Base-by-base conservation (phyloP, 2,888 invertebrate species). In the Stenodema calcarata region DNA sequence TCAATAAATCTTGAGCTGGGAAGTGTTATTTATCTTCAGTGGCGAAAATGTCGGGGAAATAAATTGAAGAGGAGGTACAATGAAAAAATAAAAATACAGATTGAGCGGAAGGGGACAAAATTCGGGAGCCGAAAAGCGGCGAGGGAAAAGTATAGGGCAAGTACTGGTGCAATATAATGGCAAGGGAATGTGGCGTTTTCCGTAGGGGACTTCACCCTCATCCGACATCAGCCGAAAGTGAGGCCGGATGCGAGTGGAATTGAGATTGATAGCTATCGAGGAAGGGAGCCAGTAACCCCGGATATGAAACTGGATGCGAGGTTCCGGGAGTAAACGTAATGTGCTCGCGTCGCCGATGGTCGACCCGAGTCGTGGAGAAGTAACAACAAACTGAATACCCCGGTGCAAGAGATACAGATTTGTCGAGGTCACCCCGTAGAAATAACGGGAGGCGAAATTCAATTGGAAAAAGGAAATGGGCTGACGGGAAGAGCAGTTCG, bases 211-310 rank as follows among this genome's bases (percentile, higher is more conserved):
- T 11, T 62, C 23, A 18, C 23, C 35, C 62, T 23, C 62, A n/a
- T n/a, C n/a, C n/a, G n/a, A n/a, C n/a, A n/a, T n/a, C n/a, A n/a
- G n/a, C n/a, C n/a, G n/a, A 42, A 62, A 62, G 62, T 27, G 23
- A 23, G 9, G 62, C 78, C 78, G 78, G 78, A 78, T 78, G 44
- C 78, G 44, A 47, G 44, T 16, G 44, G 44, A 78, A 78, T 78
- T 78, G 78, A 78, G 78, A 78, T 78, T 78, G 78, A 78, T 78
- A 44, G 78, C 78, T 42, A 44, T 78, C 78, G 78, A 78, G 78
- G 44, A 42, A n/a, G 42, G 44, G 78, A 42, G 23, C 27, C 11
- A 18, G 23, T 9, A 62, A n/a, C 62, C 62, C 47, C 47, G 47
- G 62, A 62, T 18, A 62, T 62, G 62, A 62, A 62, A 23, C 62